These are phyloP conservation scores for Pseudococcus jackbeardsleyi DNA, from an alignment of 2,888 invertebrate genomes.

Conservation along the genomic window DNA sequence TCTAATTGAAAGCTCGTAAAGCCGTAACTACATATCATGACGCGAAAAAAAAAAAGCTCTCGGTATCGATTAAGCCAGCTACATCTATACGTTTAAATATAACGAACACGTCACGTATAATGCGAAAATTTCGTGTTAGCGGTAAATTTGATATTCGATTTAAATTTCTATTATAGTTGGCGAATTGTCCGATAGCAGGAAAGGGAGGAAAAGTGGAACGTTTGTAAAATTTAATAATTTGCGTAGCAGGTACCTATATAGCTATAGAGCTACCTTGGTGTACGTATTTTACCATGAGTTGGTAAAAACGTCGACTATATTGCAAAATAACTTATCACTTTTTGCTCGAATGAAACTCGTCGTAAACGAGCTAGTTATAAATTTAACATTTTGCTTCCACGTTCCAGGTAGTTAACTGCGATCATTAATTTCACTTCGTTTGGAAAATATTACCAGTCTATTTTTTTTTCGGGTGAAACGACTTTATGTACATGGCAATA, in stretches of 20 bases:
- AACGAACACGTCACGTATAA: not conserved
- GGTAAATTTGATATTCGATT: not conserved
- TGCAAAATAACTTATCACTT: constrained; percentile 32
- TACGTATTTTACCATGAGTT: not conserved
- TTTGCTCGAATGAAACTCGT: constrained; percentile 20
- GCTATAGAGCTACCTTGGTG: no score
- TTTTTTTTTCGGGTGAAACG: not conserved
- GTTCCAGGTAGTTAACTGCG: constrained; percentile 41
- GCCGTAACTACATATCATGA: not conserved
- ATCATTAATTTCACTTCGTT: constrained; percentile 33
- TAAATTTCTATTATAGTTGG: not conserved
- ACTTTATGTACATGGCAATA: constrained; percentile 6
- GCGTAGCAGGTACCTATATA: not conserved
- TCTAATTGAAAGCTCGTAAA: constrained; percentile 23
- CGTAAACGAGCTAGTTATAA: constrained; percentile 17
- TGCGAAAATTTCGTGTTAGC: constrained; percentile 30
- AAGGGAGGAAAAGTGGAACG: not conserved
- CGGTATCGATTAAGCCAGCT: not conserved
- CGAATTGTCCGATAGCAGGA: not conserved
- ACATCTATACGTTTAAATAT: not conserved
- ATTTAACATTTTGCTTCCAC: constrained; percentile 39
- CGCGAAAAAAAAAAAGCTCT: not conserved
- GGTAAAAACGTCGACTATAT: constrained; percentile 16
- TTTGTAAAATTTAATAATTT: constrained; percentile 9
- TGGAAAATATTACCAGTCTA: not conserved